These are phyloP conservation scores for Ptychoptera albimana DNA, from an alignment of 2,888 invertebrate species.

Conservation along the genomic window DNA sequence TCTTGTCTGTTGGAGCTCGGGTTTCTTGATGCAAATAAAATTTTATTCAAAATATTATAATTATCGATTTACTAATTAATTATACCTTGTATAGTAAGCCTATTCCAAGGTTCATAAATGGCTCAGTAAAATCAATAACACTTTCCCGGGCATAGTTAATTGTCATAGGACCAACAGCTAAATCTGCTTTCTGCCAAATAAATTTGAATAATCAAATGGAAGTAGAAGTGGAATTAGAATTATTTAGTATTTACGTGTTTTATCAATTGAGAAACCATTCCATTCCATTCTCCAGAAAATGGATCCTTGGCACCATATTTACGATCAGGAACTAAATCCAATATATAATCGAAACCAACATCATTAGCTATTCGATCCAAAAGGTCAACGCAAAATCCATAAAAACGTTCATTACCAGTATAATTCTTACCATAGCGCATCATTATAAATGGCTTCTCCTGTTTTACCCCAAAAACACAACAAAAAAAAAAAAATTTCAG, in stretches of 20 bases:
- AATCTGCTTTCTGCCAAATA: slow-evolving; percentile 56
- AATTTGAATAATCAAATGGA: slow-evolving; percentile 1
- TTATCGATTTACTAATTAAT: neutral
- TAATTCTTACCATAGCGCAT: slow-evolving; percentile 51
- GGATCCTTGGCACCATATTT: slow-evolving; percentile 61
- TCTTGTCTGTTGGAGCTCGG: slow-evolving; percentile 50
- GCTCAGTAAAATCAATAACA: slow-evolving; percentile 83
- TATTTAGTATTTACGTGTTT: slow-evolving; percentile 40
- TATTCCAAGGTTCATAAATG: slow-evolving; percentile 83
- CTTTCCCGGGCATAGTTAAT: slow-evolving; percentile 79
- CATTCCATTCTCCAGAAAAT: slow-evolving; percentile 60
- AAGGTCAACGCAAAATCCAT: slow-evolving; percentile 66
- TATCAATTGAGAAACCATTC: slow-evolving; percentile 53
- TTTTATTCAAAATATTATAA: neutral
- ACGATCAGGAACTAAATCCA: slow-evolving; percentile 52
- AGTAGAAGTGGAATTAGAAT: neutral
- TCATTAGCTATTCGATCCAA: slow-evolving; percentile 47
- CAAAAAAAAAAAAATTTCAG: neutral
- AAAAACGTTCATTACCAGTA: slow-evolving; percentile 57
- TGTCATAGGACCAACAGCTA: slow-evolving; percentile 79
- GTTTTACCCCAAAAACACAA: too few species aligned
- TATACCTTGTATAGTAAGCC: slow-evolving; percentile 67
- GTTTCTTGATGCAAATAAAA: slow-evolving; percentile 35
- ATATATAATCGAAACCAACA: slow-evolving; percentile 53
- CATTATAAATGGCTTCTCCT: slow-evolving; percentile 63